Evolutionary conservation across 1,140 invertebrate species (phyloP).

Genomic region (Octopus sinensis): DNA sequence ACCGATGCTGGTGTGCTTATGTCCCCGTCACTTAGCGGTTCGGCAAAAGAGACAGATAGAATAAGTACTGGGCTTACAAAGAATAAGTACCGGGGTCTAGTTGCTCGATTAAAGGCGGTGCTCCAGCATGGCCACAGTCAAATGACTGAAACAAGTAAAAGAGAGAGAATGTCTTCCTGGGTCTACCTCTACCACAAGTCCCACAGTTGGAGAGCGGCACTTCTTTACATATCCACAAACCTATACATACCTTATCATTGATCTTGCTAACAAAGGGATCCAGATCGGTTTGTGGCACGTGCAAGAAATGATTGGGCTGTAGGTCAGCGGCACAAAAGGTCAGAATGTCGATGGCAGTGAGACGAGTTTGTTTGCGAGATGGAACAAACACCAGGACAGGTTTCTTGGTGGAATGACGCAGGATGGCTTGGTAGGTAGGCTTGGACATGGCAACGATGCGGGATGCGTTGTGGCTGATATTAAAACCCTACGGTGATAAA

Average conservation of each 20-base stretch:
- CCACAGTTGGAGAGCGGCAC: neutral
- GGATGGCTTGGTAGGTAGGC: constrained; percentile 92
- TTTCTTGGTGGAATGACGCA: constrained; percentile 80
- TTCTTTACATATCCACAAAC: neutral
- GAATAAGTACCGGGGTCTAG: too few relatives aligned
- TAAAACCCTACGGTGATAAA: constrained; percentile 72
- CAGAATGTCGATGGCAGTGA: constrained; percentile 92
- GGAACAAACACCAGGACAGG: constrained; percentile 97
- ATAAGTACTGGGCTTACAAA: too few relatives aligned
- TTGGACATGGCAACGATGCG: constrained; percentile 95
- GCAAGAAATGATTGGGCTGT: constrained; percentile 75
- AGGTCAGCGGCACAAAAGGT: constrained; percentile 88
- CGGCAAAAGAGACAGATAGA: too few relatives aligned
- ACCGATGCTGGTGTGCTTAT: too few relatives aligned
- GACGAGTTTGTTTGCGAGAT: constrained; percentile 84
- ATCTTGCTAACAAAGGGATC: constrained; percentile 83
- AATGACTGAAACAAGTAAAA: too few relatives aligned
- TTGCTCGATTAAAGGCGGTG: too few relatives aligned
- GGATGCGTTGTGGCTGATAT: constrained; percentile 94
- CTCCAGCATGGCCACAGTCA: too few relatives aligned
- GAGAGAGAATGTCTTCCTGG: too few relatives aligned
- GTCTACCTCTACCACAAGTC: too few relatives aligned
- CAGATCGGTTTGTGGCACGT: constrained; percentile 73
- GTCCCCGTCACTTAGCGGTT: too few relatives aligned
- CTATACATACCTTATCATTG: constrained; percentile 68